Conservation (phyloP, 2,113 vertebrate species). For the Zosterops lateralis region DNA sequence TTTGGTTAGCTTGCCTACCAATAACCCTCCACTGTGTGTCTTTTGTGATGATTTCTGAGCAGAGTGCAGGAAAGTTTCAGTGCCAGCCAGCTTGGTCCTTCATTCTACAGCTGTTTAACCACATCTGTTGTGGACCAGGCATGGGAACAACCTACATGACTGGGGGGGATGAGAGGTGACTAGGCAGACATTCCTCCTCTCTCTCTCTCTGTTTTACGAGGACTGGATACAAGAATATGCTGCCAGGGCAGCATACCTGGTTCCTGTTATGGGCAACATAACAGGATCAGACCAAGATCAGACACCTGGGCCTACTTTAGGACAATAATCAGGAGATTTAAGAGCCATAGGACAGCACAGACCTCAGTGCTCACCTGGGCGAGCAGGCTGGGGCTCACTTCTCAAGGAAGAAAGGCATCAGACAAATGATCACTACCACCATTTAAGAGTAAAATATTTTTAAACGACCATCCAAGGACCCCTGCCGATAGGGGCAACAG, state of each 20-base stretch:
- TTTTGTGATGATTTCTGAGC: not conserved
- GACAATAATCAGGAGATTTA: not conserved
- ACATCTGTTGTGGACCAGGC: accelerated
- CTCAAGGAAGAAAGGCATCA: not conserved
- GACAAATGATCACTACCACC: not conserved
- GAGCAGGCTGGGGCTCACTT: not conserved
- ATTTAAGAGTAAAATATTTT: not conserved
- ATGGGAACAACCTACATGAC: accelerated
- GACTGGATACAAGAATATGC: not conserved
- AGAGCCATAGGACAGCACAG: accelerated
- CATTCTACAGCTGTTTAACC: not conserved
- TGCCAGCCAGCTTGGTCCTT: not conserved
- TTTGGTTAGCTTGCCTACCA: not conserved
- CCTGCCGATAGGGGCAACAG: accelerated
- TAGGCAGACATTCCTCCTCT: not conserved
- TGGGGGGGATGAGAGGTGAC: not conserved
- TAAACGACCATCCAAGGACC: not conserved
- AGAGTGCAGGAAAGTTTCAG: not conserved
- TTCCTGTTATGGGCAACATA: not conserved
- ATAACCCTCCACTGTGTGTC: accelerated
- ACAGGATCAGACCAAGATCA: too few species aligned
- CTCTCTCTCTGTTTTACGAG: not conserved
- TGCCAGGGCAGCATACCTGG: not conserved
- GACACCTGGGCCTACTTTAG: not conserved
- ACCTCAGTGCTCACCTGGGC: not conserved